Evolutionary conservation across 2,888 invertebrate genomes (phyloP).

Genomic region (Plagodis dolabraria): DNA sequence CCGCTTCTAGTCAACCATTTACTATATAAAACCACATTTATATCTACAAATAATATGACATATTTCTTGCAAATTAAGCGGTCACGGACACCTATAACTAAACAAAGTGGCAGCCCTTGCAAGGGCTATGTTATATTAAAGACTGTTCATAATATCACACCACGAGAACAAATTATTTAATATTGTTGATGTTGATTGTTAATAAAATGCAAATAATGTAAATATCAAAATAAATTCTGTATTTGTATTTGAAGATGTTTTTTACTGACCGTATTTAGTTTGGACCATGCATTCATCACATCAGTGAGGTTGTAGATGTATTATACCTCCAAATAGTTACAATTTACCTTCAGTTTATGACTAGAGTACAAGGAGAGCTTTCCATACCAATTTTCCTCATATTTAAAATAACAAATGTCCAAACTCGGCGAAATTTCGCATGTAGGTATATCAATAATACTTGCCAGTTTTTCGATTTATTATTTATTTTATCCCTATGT

Average conservation of each 20-base stretch:
- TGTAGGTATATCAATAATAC: no score
- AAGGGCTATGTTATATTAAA: constrained; percentile 67
- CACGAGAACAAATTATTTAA: constrained; percentile 86
- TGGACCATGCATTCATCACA: no score
- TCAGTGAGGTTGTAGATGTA: no score
- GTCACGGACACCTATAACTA: constrained; percentile 48
- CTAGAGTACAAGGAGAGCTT: no score
- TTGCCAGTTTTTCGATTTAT: no score
- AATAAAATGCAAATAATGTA: constrained; percentile 91
- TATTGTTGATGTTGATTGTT: constrained; percentile 92
- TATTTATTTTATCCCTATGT: no score
- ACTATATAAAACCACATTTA: constrained; percentile 60
- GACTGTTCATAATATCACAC: constrained; percentile 80
- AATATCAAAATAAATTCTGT: constrained; percentile 89
- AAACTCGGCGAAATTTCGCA: no score
- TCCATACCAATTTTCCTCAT: no score
- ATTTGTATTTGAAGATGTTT: constrained; percentile 87
- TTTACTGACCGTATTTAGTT: constrained; percentile 48
- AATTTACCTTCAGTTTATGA: no score
- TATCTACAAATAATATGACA: constrained; percentile 66
- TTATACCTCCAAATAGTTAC: no score
- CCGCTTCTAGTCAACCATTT: constrained; percentile 75
- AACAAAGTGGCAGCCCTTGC: constrained; percentile 52
- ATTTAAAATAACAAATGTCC: no score
- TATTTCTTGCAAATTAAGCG: constrained; percentile 48